These are phyloP conservation scores for Drosophila aldrichi DNA, from an alignment of 2,888 invertebrate genomes.

Conservation along the genomic window DNA sequence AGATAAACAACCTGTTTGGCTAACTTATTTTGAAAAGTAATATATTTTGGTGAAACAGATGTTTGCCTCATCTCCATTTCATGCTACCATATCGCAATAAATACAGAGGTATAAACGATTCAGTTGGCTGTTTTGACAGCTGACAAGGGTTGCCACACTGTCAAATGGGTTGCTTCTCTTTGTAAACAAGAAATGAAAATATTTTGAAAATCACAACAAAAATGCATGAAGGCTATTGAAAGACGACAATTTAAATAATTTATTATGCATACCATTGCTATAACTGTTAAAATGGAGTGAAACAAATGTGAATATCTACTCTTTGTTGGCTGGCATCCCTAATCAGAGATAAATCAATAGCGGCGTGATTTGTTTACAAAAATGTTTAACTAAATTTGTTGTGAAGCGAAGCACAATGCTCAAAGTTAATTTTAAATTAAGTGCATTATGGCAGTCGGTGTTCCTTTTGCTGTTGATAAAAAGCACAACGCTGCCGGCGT, in stretches of 20 bases:
- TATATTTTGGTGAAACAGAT: background rate
- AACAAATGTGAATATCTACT: background rate
- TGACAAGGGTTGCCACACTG: constrained; percentile 50
- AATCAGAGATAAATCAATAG: constrained; percentile 63
- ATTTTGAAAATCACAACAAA: constrained; percentile 3
- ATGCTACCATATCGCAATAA: background rate
- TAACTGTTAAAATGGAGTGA: too few species aligned
- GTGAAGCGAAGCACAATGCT: constrained; percentile 36
- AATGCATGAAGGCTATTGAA: background rate
- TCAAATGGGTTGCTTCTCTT: constrained; percentile 11
- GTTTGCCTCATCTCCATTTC: background rate
- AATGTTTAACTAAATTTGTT: constrained; percentile 27
- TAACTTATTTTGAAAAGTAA: background rate
- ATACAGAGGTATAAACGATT: constrained; percentile 16
- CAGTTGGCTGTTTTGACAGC: constrained; percentile 36
- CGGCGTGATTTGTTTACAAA: constrained; percentile 52
- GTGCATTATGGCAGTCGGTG: constrained; percentile 51
- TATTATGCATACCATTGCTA: background rate
- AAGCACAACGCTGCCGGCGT: constrained; percentile 14
- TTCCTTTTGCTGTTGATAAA: constrained; percentile 37
- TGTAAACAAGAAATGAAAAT: constrained; percentile 44
- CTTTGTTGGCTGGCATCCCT: constrained; percentile 41
- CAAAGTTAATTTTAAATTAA: constrained; percentile 27
- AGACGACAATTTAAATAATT: background rate
- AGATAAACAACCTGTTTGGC: background rate